Evolutionary conservation across 2,888 invertebrate genomes (phyloP).

Genomic region (Ophioninae sp.): DNA sequence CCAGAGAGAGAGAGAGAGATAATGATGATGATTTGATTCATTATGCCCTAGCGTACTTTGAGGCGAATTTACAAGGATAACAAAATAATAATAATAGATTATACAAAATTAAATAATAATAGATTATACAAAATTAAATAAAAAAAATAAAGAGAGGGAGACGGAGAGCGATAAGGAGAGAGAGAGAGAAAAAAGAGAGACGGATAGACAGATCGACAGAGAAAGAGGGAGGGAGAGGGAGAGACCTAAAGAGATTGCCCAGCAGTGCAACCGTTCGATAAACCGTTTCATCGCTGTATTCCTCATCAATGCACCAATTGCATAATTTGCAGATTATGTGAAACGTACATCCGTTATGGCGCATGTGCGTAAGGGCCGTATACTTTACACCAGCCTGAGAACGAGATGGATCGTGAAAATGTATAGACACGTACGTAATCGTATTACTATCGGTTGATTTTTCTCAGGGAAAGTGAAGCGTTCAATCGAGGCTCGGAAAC

Average conservation of each 20-base stretch:
- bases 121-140: too few species aligned
- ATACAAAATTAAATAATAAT: too few species aligned
- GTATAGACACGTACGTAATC: background rate
- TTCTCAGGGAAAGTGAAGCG: slow-evolving; percentile 1
- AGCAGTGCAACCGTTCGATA: background rate
- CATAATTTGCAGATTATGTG: background rate
- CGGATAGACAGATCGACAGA: background rate
- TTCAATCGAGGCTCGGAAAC: background rate
- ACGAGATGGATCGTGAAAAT: background rate
- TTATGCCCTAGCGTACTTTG: too few species aligned
- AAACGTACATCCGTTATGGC: background rate
- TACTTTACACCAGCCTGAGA: background rate
- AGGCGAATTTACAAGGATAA: too few species aligned
- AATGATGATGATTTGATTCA: too few species aligned
- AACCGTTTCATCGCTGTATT: background rate
- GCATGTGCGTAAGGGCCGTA: background rate
- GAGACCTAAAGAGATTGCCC: background rate
- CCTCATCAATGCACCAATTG: background rate
- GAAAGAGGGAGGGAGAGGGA: background rate
- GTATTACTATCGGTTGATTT: background rate
- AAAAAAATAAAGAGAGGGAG: too few species aligned
- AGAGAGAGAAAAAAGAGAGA: background rate
- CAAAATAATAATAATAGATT: too few species aligned
- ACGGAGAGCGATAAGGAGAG: too few species aligned
- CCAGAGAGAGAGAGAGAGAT: too few species aligned